Conservation (phyloP, 64 coral and sea anemone species). For the Dendrophyllia cribrosa region DNA sequence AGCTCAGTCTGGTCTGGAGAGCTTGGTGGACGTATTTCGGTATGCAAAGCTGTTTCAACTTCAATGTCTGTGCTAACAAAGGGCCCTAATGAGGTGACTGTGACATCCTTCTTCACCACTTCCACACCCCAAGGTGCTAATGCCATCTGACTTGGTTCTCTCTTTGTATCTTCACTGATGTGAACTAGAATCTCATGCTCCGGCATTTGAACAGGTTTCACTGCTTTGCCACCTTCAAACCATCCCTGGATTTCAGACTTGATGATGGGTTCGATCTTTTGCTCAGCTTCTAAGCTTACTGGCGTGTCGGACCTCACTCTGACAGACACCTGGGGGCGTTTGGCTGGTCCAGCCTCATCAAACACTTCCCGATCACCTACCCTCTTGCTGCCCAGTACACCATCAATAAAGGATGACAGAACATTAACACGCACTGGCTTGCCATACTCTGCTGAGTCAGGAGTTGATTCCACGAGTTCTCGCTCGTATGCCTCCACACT, state of each 20-base stretch:
- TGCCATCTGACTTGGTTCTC: slow-evolving; percentile 70
- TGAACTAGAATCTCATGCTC: slow-evolving; percentile 91
- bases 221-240: slow-evolving; percentile 91
- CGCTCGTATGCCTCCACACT: slow-evolving; percentile 37
- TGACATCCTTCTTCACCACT: slow-evolving; percentile 95
- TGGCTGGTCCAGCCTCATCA: slow-evolving; percentile 62
- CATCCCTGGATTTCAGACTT: slow-evolving; percentile 97
- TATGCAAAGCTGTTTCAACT: slow-evolving; percentile 90
- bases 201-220: slow-evolving; percentile 67
- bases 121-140: slow-evolving; percentile 79
- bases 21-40: slow-evolving; percentile 54
- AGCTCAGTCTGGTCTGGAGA: slow-evolving; percentile 42
- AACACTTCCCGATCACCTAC: slow-evolving; percentile 28
- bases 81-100: slow-evolving; percentile 85
- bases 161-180: slow-evolving; percentile 75
- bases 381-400: slow-evolving; percentile 69
- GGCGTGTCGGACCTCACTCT: slow-evolving; percentile 74
- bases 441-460: slow-evolving; percentile 11
- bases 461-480: slow-evolving; percentile 28
- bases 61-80: slow-evolving; percentile 87
- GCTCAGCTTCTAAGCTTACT: slow-evolving; percentile 80
- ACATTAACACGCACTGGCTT: slow-evolving; percentile 50
- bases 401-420: slow-evolving; percentile 64
- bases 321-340: slow-evolving; percentile 82
- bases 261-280: slow-evolving; percentile 95